Evolutionary conservation across 1,140 invertebrate species (phyloP), one percentile per base, ranked within the genome.

Genomic region (Bombus difficillimus): DNA sequence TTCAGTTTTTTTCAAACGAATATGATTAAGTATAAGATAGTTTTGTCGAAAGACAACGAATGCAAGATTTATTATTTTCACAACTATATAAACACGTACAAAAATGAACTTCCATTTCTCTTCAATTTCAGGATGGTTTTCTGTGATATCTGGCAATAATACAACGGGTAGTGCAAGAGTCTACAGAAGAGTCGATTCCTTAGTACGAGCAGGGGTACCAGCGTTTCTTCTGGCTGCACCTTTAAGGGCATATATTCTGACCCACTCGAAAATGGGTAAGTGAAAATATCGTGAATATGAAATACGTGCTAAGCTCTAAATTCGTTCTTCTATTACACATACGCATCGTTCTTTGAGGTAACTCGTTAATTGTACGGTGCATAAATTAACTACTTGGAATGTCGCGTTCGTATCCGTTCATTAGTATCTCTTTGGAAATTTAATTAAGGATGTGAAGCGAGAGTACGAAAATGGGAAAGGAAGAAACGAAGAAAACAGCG

Each of bases 181-280:
- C 75, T 95, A 95, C 88, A 93, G 94, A 89, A 93, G 93, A 89
- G 91, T 95, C 37, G 95, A 95, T 83, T 93, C 94, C 86, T 91
- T 95, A 80, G 95, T 95, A 77, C 92, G 94, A 90, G 94, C 94
- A 59, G 94, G 95, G 57, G 94, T 95, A 68, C 94, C 94, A 72
- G 94, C 93, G 57, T 95, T 95, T 88, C 93, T 95, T 39, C 86
- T 95, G 62, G 94, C 94, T 39, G 91, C 94, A n/a, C 94, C 95
- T 75, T 91, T 95, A 53, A 92, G 95, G 64, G 94, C 94, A 9
- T 95, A 95, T 82, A 95, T 94, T 25, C 91, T 95, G 15, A 95
- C 95, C 73, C 95, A 95, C 81, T 95, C 95, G 15, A 95, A 95
- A 93, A 95, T 95, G 95, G 95, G 95, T 95, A 81, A 94, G 94